Evolutionary conservation across 2,113 vertebrate species (phyloP), one percentile per base, ranked within the genome.

Genomic region (Nothobranchius furzeri): DNA sequence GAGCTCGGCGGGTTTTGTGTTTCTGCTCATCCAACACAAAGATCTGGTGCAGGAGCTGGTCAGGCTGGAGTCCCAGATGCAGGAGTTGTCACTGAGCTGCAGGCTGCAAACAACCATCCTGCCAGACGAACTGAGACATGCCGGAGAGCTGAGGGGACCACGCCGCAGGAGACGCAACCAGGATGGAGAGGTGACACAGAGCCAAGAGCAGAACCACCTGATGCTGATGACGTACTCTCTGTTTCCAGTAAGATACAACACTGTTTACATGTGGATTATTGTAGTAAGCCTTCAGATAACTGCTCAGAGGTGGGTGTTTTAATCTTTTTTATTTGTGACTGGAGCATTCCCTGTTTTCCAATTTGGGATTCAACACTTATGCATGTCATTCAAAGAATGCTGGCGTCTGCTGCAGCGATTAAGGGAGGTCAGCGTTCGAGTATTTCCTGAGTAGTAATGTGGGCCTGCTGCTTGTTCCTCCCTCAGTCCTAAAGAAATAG

Each of bases 201-300:
- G 30, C 30, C 30, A 85, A 0, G 91, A 94, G 3, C 76, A 84
- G 71, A 94, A 96, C 0, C 92, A 92, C 81, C 63, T 95, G 90
- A 87, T 94, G 94, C 43, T 95, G 91, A 90, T 94, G 90, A 94
- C 94, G n/a, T 95, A 95, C 91, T 95, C 95, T 78, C 83, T 94
- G 92, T 90, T 97, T 76, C 95, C 95, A 88, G 96, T 96, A 86
- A 91, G 86, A 66, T 6, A 15, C 57, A 15, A 15, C 20, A 7
- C 42, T 13, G 20, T 12, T 53, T 73, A n/a, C 46, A 77, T 56
- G 30, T 53, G 3, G 12, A 11, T 10, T 47, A 7, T 35, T 47
- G 37, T 45, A 5, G 35, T 55, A 2, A 35, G 36, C 5, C 8
- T 58, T 20, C 4, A 3, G 2, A 7, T 11, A 3, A 17, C 3